Percentiles rank a stretch among this genome's conserved stretches.
These are phyloP conservation scores for Trachops cirrhosus DNA, from an alignment of 2,797 vertebrate genomes.

Conservation along the genomic window DNA sequence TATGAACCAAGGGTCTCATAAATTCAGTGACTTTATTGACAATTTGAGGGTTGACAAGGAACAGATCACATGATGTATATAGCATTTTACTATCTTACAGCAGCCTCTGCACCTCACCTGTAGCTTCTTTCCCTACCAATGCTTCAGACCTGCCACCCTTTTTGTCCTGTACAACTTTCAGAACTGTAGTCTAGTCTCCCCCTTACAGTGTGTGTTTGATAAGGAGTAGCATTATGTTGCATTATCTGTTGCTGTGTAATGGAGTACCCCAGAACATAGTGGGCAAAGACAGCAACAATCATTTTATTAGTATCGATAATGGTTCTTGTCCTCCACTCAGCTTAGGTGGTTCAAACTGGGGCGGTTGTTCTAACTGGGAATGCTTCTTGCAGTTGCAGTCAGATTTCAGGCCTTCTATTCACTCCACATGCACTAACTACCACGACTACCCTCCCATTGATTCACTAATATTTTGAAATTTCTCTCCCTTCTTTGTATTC, in stretches of 20 bases:
- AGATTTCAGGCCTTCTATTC: not conserved
- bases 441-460: not conserved
- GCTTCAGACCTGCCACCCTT: not conserved
- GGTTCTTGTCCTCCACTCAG: not conserved
- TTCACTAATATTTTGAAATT: not conserved
- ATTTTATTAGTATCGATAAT: not conserved
- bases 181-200: not conserved
- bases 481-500: not conserved
- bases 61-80: not conserved
- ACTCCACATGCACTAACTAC: not conserved
- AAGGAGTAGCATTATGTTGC: not conserved
- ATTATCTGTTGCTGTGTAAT: not conserved
- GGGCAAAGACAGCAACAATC: not conserved
- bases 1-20: not conserved
- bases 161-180: not conserved
- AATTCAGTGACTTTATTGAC: not conserved
- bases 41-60: not conserved
- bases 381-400: not conserved
- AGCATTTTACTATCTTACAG: not conserved
- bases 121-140: not conserved
- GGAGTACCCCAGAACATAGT: not conserved
- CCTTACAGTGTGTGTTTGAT: not conserved
- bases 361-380: not conserved
- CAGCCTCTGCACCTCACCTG: not conserved
- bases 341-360: not conserved